Conservation (phyloP, 1,140 invertebrate genomes). For the Drosophila melanica region DNA sequence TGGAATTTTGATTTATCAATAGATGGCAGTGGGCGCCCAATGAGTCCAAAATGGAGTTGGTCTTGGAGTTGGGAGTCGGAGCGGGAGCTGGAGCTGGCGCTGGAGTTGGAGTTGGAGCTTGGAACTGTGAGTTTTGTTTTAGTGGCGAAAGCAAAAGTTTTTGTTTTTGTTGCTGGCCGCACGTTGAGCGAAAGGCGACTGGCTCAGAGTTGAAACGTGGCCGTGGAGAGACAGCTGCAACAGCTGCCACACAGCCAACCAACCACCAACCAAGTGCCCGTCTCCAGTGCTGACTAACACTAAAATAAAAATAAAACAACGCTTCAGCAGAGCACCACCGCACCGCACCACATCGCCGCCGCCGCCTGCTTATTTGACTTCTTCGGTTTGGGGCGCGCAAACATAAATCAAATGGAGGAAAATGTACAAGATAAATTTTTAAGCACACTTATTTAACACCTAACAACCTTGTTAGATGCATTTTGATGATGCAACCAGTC, state of each 20-base stretch:
- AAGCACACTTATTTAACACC: slow-evolving; percentile 83
- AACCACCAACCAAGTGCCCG: slow-evolving; percentile 3
- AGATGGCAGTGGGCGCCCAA: slow-evolving; percentile 53
- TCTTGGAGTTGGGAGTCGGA: background rate
- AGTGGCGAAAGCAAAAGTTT: slow-evolving; percentile 77
- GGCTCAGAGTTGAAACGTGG: slow-evolving; percentile 57
- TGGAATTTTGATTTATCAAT: slow-evolving; percentile 82
- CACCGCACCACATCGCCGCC: background rate
- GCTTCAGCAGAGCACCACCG: background rate
- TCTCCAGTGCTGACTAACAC: slow-evolving; percentile 19
- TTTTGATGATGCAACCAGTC: slow-evolving; percentile 75
- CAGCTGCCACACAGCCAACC: slow-evolving; percentile 26
- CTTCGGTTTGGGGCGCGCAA: slow-evolving; percentile 37
- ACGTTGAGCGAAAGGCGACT: slow-evolving; percentile 57
- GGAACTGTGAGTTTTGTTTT: slow-evolving; percentile 5
- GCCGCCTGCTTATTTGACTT: slow-evolving; percentile 45
- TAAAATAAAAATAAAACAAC: slow-evolving; percentile 5
- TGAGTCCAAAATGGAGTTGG: slow-evolving; percentile 23
- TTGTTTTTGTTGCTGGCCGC: background rate
- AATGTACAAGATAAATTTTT: slow-evolving; percentile 84
- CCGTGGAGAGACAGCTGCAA: slow-evolving; percentile 65
- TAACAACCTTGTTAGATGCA: slow-evolving; percentile 83
- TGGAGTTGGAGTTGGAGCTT: background rate
- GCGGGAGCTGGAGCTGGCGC: background rate
- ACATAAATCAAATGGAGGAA: slow-evolving; percentile 81